Conservation (phyloP, 2,888 invertebrate species). For the Caenorhabditis panamensis region DNA sequence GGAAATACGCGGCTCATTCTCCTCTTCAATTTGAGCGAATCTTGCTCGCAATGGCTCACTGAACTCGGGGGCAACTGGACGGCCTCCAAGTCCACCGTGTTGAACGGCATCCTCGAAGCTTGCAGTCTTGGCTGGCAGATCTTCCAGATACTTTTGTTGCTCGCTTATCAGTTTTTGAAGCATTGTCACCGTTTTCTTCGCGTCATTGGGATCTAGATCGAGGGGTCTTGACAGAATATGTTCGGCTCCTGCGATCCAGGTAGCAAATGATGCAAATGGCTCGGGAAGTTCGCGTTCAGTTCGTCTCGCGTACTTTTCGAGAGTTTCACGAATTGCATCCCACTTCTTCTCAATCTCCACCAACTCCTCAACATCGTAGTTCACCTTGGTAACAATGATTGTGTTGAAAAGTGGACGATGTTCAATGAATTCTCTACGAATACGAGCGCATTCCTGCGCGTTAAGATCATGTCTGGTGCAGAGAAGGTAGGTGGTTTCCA, state of each 20-base stretch:
- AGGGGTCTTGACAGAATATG: slow-evolving; percentile 63
- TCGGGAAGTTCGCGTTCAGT: slow-evolving; percentile 68
- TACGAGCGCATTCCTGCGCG: slow-evolving; percentile 66
- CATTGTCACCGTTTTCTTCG: slow-evolving; percentile 57
- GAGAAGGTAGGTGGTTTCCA: slow-evolving; percentile 63
- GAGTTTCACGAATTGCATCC: slow-evolving; percentile 69
- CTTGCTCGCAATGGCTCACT: slow-evolving; percentile 72
- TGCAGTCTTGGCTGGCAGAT: slow-evolving; percentile 54
- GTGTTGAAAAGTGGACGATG: slow-evolving; percentile 72
- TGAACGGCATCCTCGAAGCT: slow-evolving; percentile 62
- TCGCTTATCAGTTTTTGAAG: slow-evolving; percentile 64
- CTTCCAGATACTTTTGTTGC: slow-evolving; percentile 71
- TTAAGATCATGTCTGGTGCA: slow-evolving; percentile 48
- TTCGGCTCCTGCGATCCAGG: slow-evolving; percentile 70
- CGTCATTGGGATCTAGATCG: slow-evolving; percentile 63
- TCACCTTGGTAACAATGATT: slow-evolving; percentile 70
- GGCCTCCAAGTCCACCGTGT: slow-evolving; percentile 70
- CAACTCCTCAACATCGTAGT: slow-evolving; percentile 71
- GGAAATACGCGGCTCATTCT: slow-evolving; percentile 71
- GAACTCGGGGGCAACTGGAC: slow-evolving; percentile 71
- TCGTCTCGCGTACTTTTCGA: slow-evolving; percentile 68
- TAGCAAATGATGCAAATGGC: slow-evolving; percentile 68
- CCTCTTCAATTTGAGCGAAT: slow-evolving; percentile 71
- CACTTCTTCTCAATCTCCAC: slow-evolving; percentile 73
- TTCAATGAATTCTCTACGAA: slow-evolving; percentile 76